Percentiles rank a stretch among this genome's conserved stretches.
Conservation (phyloP, 1,140 invertebrate species). For the Piezodorus guildinii region DNA sequence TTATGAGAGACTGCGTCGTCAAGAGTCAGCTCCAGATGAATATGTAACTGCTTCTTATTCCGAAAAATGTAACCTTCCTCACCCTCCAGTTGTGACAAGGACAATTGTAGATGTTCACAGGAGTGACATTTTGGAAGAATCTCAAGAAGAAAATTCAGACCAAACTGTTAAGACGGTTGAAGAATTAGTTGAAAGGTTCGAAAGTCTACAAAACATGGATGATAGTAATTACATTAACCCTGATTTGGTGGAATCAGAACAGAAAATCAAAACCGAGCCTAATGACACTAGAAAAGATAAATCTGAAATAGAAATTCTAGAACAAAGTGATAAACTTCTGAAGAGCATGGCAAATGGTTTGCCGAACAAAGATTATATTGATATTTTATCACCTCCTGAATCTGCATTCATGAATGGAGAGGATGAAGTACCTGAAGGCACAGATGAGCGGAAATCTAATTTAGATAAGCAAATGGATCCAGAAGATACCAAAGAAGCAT, state of each 20-base stretch:
- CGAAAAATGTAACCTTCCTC: conserved; percentile 10
- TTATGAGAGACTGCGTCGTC: neutral
- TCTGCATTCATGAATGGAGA: conserved; percentile 14
- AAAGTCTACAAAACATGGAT: neutral
- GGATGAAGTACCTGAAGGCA: neutral
- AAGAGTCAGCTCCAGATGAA: conserved; percentile 1
- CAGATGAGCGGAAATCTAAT: neutral
- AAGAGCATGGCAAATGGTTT: conserved; percentile 14
- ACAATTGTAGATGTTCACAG: conserved; percentile 20
- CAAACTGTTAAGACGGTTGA: neutral
- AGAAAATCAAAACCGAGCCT: neutral
- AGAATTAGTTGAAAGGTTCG: conserved; percentile 4
- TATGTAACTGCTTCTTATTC: conserved; percentile 1
- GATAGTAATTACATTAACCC: neutral
- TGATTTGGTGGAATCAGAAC: neutral
- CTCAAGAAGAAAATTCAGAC: conserved; percentile 6
- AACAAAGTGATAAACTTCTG: conserved; percentile 20
- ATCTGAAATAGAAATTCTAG: conserved; percentile 14
- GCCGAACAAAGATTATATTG: conserved; percentile 12
- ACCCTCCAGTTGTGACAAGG: neutral
- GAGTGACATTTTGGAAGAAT: conserved; percentile 12
- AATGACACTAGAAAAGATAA: conserved; percentile 1
- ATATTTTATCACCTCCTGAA: conserved; percentile 19
- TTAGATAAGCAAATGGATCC: neutral
- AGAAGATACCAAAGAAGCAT: neutral